Percentiles rank a stretch among this genome's conserved stretches.
phyloP scores from a whole-genome alignment of 2,113 vertebrate genomes.

The Lichenostomus cassidix region DNA sequence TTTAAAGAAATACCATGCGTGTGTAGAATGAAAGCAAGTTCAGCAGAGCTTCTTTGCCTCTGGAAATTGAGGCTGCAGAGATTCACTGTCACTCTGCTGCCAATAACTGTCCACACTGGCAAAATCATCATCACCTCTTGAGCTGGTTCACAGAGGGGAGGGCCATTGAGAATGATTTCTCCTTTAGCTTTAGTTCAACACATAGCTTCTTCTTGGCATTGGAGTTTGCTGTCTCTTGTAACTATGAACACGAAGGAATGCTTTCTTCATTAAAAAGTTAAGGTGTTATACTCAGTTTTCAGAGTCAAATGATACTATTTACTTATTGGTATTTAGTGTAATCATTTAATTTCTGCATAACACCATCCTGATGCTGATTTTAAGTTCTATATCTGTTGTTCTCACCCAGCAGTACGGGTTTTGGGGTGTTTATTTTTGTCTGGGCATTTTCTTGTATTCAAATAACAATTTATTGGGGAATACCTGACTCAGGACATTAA shows the following conservation, averaged over 20 bases:
- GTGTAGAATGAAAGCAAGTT: neutral
- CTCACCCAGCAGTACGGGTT: neutral
- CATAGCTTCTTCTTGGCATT: neutral
- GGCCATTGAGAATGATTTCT: neutral
- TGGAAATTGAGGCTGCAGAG: neutral
- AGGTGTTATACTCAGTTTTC: neutral
- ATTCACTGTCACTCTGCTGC: neutral
- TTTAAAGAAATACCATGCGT: neutral
- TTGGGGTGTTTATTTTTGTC: accelerated
- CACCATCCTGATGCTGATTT: neutral
- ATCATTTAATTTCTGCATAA: neutral
- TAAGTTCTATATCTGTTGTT: neutral
- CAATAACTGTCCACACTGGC: neutral
- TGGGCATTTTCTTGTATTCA: neutral
- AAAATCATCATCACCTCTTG: neutral
- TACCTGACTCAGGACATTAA: neutral
- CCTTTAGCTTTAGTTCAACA: neutral
- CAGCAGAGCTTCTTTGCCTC: neutral
- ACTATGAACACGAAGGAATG: neutral
- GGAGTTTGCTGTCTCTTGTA: neutral
- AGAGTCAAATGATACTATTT: neutral
- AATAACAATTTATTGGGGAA: neutral
- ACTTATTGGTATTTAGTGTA: neutral
- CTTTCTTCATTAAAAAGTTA: neutral
- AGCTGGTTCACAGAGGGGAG: neutral